Percentiles rank a stretch among this genome's conserved stretches.
phyloP scores from a whole-genome alignment of 2,888 invertebrate genomes.

The Blastobasis lacticolella region DNA sequence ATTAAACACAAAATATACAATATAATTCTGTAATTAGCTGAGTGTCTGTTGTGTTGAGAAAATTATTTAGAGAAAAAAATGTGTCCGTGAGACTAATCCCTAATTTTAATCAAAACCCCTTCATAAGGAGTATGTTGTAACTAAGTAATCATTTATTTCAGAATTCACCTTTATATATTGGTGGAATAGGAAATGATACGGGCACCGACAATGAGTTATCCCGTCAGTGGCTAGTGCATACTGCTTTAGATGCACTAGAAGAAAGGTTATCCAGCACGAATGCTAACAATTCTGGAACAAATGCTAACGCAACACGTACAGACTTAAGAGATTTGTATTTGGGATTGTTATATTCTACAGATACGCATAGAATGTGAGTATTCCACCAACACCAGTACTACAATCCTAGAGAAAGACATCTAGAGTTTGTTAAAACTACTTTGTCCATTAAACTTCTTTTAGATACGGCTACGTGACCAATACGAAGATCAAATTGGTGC shows the following conservation, averaged over 20 bases:
- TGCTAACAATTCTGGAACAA: constrained; percentile 58
- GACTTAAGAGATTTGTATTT: constrained; percentile 93
- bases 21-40: too few relatives aligned
- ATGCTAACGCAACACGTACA: constrained; percentile 74
- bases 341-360: constrained; percentile 93
- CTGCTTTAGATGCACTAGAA: constrained; percentile 92
- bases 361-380: constrained; percentile 94
- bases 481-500: constrained; percentile 94
- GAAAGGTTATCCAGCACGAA: constrained; percentile 78
- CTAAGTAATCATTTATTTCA: constrained; percentile 47
- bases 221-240: constrained; percentile 94
- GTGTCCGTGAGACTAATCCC: background rate
- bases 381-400: background rate
- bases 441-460: constrained; percentile 21
- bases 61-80: background rate
- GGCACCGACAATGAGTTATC: constrained; percentile 89
- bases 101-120: background rate
- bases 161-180: constrained; percentile 95
- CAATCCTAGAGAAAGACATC: background rate
- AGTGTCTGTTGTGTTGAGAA: too few relatives aligned
- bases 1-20: too few relatives aligned
- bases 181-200: constrained; percentile 63
- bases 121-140: background rate
- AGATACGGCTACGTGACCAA: constrained; percentile 98
- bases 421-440: background rate